Evolutionary conservation across 2,113 vertebrate species (phyloP).

Genomic region (Dipodomys merriami): DNA sequence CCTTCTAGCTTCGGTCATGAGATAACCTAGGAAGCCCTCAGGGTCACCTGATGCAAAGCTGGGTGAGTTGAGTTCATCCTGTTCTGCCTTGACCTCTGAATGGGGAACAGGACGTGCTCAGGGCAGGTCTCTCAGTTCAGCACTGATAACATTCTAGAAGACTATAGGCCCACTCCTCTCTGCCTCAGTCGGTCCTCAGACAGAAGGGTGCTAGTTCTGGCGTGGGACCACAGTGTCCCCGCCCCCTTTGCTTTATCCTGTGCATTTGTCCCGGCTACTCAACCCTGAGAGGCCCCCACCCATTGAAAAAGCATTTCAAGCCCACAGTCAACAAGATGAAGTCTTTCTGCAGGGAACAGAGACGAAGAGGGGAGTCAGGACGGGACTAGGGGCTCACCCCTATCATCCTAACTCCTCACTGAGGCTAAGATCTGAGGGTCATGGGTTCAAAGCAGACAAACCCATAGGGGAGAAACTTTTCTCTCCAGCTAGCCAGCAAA

Average conservation of each 20-base stretch:
- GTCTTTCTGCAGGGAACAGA: neutral
- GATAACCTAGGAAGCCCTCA: neutral
- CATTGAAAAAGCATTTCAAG: neutral
- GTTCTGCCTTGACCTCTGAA: neutral
- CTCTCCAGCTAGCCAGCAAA: too few species aligned
- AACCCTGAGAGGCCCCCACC: neutral
- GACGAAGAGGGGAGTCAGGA: neutral
- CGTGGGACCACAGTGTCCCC: neutral
- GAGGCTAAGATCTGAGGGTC: too few species aligned
- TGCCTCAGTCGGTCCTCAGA: neutral
- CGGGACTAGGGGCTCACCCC: too few species aligned
- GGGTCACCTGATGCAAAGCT: neutral
- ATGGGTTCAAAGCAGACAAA: too few species aligned
- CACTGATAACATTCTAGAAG: neutral
- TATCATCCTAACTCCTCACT: too few species aligned
- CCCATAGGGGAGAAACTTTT: too few species aligned
- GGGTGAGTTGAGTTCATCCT: neutral
- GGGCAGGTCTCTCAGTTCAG: neutral
- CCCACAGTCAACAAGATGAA: neutral
- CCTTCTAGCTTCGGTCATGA: slow-evolving; percentile 16
- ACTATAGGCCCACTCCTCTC: neutral
- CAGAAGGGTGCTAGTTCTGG: neutral
- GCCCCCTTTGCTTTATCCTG: neutral
- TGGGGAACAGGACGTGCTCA: neutral
- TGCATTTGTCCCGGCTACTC: neutral